Conservation (phyloP, 2,888 invertebrate species). For the Ephialtes manifestator region DNA sequence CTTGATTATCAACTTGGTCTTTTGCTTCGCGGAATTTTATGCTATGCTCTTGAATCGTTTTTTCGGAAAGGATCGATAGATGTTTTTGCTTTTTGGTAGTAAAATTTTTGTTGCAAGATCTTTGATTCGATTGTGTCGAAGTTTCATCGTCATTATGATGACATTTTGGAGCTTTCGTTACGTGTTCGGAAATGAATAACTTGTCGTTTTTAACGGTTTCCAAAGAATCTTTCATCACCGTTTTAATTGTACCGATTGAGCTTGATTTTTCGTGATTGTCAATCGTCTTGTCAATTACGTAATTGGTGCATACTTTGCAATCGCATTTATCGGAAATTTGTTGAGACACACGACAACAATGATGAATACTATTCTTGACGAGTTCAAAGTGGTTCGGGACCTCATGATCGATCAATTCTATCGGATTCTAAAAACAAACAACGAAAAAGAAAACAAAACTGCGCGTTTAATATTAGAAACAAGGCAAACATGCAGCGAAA, state of each 20-base stretch:
- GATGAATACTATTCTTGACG: background rate
- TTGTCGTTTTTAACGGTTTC: constrained; percentile 1
- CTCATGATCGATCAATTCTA: background rate
- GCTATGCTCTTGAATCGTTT: background rate
- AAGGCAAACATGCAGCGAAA: background rate
- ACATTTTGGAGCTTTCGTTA: background rate
- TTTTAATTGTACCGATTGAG: constrained; percentile 4
- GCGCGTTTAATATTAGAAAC: background rate
- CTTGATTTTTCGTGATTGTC: constrained; percentile 10
- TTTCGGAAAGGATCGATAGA: background rate
- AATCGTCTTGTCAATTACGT: background rate
- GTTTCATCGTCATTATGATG: background rate
- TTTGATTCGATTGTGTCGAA: background rate
- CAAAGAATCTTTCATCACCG: constrained; percentile 4
- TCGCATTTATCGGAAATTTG: constrained; percentile 6
- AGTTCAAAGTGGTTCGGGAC: background rate
- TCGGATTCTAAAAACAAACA: constrained; percentile 24
- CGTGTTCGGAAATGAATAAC: background rate
- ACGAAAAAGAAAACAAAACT: background rate
- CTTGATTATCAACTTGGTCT: background rate
- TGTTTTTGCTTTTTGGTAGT: background rate
- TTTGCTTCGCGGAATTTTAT: background rate
- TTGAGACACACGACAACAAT: background rate
- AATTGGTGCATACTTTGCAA: constrained; percentile 17
- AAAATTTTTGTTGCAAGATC: background rate